Evolutionary conservation across 2,113 vertebrate genomes (phyloP).

Genomic region (Epinephelus lanceolatus): DNA sequence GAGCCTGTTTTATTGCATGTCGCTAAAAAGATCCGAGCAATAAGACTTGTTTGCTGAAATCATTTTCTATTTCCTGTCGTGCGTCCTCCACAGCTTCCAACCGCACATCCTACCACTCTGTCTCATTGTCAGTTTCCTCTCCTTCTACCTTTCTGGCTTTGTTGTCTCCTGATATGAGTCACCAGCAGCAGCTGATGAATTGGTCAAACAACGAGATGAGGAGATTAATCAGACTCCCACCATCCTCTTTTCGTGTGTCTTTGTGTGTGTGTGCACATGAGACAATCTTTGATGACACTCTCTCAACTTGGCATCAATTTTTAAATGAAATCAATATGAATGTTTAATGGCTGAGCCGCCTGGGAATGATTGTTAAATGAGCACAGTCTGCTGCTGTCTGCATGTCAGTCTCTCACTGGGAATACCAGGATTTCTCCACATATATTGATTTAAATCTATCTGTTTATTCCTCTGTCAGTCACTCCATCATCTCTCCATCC

Average conservation of each 20-base stretch:
- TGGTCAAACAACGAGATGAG: conserved; percentile 54
- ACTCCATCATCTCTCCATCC: not conserved
- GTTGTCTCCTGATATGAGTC: conserved; percentile 48
- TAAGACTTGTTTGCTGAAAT: conserved; percentile 21
- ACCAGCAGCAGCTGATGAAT: conserved; percentile 61
- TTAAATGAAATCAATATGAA: conserved; percentile 73
- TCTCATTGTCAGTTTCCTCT: conserved; percentile 21
- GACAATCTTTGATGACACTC: conserved; percentile 33
- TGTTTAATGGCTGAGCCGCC: conserved; percentile 46
- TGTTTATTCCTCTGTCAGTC: conserved; percentile 8
- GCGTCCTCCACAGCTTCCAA: not conserved
- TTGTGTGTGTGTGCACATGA: conserved; percentile 31
- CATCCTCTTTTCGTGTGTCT: conserved; percentile 32
- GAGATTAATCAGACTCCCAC: conserved; percentile 66
- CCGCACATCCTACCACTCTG: not conserved
- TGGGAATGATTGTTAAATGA: conserved; percentile 44
- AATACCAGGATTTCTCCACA: not conserved
- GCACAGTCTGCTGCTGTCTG: conserved; percentile 44
- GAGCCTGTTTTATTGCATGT: conserved; percentile 11
- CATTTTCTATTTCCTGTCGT: conserved; percentile 29
- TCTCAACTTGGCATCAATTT: conserved; percentile 66
- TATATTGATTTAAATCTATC: not conserved
- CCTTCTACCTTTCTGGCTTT: conserved; percentile 31
- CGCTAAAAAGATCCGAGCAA: conserved; percentile 21
- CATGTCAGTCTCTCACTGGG: conserved; percentile 18